Percentiles rank a stretch among this genome's conserved stretches.
Conservation (phyloP, 2,797 vertebrate genomes). For the Sciurus carolinensis region DNA sequence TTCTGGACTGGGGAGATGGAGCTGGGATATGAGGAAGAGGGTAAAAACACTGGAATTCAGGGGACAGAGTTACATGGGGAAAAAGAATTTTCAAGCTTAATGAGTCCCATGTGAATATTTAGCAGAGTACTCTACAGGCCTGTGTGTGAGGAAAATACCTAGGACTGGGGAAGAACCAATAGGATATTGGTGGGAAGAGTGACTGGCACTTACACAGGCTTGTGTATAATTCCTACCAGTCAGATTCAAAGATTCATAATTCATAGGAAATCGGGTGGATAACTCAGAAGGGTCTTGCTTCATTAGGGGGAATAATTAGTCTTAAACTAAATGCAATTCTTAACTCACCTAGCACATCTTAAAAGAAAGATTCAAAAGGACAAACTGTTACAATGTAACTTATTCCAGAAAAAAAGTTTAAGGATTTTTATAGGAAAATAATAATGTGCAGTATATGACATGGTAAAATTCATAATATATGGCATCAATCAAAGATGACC, state of each 20-base stretch:
- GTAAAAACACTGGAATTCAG: not conserved
- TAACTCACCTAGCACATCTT: not conserved
- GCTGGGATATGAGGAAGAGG: not conserved
- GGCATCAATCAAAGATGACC: not conserved
- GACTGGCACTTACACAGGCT: not conserved
- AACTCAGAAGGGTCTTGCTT: not conserved
- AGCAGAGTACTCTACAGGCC: not conserved
- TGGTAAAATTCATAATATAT: slow-evolving; percentile 24
- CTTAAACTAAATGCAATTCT: not conserved
- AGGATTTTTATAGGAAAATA: not conserved
- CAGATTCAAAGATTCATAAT: not conserved
- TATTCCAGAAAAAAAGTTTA: not conserved
- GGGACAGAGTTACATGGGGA: not conserved
- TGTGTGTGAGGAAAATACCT: not conserved
- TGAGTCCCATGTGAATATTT: not conserved
- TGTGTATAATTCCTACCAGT: not conserved
- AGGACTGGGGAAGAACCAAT: not conserved
- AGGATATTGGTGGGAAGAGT: not conserved
- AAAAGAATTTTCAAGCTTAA: not conserved
- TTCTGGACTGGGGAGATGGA: not conserved
- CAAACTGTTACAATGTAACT: not conserved
- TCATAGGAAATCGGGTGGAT: not conserved
- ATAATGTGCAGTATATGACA: not conserved
- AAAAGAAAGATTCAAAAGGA: slow-evolving; percentile 12
- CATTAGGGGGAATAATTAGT: not conserved